Conservation (phyloP, 2,888 invertebrate species). For the Andrena chrysosceles region DNA sequence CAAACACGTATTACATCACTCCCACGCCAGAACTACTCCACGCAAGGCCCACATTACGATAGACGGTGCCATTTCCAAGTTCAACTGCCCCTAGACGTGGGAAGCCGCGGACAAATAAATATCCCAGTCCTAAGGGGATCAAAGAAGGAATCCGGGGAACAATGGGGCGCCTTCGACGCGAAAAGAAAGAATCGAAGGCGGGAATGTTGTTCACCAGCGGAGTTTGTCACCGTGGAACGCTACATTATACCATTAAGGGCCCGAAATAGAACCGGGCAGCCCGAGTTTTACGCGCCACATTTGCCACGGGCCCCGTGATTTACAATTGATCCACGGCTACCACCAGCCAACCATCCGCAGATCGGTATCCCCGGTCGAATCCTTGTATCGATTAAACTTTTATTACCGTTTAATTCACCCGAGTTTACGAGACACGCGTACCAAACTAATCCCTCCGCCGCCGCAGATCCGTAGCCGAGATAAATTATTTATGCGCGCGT, state of each 20-base stretch:
- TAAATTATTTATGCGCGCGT: slow-evolving; percentile 7
- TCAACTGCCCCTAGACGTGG: background rate
- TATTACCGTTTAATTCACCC: slow-evolving; percentile 31
- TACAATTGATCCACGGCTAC: slow-evolving; percentile 54
- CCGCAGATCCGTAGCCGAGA: background rate
- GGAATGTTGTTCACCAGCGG: slow-evolving; percentile 78
- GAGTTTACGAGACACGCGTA: slow-evolving; percentile 21
- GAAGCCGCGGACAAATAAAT: slow-evolving; percentile 36
- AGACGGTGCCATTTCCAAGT: background rate
- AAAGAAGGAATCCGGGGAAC: slow-evolving; percentile 58
- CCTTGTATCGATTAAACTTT: slow-evolving; percentile 34
- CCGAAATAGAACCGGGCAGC: slow-evolving; percentile 65
- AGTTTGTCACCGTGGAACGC: slow-evolving; percentile 81
- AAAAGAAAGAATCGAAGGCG: slow-evolving; percentile 64
- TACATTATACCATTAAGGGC: slow-evolving; percentile 70
- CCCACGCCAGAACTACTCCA: too few relatives aligned
- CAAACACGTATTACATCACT: too few relatives aligned
- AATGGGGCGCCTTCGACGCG: slow-evolving; percentile 65
- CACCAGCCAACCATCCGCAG: background rate
- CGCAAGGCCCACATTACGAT: background rate
- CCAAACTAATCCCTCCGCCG: background rate
- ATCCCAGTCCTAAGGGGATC: background rate
- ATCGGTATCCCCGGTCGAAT: slow-evolving; percentile 24
- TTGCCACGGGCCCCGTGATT: slow-evolving; percentile 70
- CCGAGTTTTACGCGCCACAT: slow-evolving; percentile 70